Percentiles rank a stretch among this genome's conserved stretches.
These are phyloP conservation scores for Zeus faber DNA, from an alignment of 2,113 vertebrate species.

Conservation along the genomic window DNA sequence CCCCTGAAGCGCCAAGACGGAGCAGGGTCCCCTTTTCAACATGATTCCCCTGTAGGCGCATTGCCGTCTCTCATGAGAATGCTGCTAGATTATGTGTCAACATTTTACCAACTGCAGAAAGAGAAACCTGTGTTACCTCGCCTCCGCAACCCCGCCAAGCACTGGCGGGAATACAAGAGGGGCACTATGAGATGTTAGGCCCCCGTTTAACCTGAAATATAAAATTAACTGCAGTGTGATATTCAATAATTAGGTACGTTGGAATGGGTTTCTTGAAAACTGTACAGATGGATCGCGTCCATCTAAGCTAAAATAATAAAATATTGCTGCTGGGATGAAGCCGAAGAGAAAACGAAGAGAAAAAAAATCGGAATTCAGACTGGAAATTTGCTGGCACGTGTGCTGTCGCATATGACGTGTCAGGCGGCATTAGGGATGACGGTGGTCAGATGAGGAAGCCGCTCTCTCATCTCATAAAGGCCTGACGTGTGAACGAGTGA, in stretches of 20 bases:
- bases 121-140: background rate
- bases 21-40: background rate
- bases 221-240: slow-evolving; percentile 1
- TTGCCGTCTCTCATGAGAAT: background rate
- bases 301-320: background rate
- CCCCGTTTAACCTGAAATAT: background rate
- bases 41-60: slow-evolving; percentile 8
- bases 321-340: background rate
- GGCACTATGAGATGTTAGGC: background rate
- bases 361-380: slow-evolving; percentile 6
- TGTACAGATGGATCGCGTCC: background rate
- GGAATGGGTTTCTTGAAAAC: background rate
- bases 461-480: slow-evolving; percentile 23
- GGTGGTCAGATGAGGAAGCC: slow-evolving; percentile 44
- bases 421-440: slow-evolving; percentile 52
- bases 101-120: background rate
- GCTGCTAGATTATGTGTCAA: background rate
- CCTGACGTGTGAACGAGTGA: slow-evolving; percentile 25
- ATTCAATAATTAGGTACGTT: background rate
- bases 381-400: slow-evolving; percentile 28
- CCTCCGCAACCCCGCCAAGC: too few relatives aligned
- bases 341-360: too few relatives aligned
- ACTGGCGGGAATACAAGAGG: background rate
- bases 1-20: slow-evolving; percentile 15
- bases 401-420: slow-evolving; percentile 30